Evolutionary conservation across 2,113 vertebrate species (phyloP).

Genomic region (Aix galericulata): DNA sequence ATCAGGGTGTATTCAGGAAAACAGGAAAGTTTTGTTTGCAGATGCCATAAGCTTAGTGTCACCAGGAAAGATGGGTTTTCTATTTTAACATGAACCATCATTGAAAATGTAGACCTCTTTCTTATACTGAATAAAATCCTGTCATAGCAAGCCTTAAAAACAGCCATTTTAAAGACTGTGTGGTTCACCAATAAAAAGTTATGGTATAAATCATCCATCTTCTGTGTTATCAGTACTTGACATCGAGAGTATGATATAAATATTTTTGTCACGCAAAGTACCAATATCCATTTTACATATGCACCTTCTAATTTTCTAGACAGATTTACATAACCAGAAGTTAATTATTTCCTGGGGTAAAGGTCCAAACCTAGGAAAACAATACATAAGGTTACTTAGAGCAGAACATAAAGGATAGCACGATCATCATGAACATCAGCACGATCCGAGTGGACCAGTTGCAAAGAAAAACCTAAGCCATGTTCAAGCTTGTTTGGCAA

Average conservation of each 20-base stretch:
- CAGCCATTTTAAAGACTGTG: background rate
- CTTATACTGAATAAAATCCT: background rate
- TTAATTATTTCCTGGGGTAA: background rate
- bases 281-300: constrained; percentile 9
- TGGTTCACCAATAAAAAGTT: background rate
- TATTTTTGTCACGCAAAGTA: background rate
- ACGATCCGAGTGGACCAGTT: background rate
- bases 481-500: background rate
- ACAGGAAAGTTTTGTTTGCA: constrained; percentile 29
- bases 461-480: background rate
- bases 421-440: background rate
- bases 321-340: constrained; percentile 19
- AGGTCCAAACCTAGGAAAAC: background rate
- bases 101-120: background rate
- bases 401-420: background rate
- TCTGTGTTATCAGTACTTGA: constrained; percentile 26
- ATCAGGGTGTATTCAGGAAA: background rate
- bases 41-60: background rate
- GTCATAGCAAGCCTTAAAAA: background rate
- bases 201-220: background rate
- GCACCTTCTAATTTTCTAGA: constrained; percentile 31
- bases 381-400: background rate
- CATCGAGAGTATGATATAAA: constrained; percentile 24
- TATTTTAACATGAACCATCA: background rate
- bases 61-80: background rate